Evolutionary conservation across 2,888 invertebrate genomes (phyloP), one percentile per base, ranked within the genome.

Genomic region (Corythucha ciliata): DNA sequence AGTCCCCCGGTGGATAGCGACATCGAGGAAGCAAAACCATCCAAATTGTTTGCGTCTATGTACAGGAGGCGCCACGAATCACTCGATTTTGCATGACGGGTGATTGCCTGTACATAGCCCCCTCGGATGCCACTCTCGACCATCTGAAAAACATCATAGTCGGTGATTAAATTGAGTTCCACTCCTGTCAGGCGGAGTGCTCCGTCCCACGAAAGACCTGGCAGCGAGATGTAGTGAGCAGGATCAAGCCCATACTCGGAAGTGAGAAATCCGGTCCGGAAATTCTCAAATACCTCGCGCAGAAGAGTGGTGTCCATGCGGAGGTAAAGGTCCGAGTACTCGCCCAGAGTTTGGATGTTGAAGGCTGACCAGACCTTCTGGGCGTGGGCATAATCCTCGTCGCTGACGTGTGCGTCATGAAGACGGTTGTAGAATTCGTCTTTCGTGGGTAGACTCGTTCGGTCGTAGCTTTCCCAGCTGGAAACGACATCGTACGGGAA

Each of bases 281-380:
- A 68, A 52, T 66, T 63, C 56, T 68, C 67, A 56, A 67, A 66
- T 4, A 68, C 57, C 52, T 68, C 67, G 3, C 63, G 61, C 29
- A 66, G 52, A 2, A 67, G 55, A 14, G 67, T 50, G 4, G 68
- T 61, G 55, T 69, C 67, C 1, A 62, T 63, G 58, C 64, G 65
- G 26, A 68, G 33, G 53, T 67, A 67, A 3, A 66, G 26, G 36
- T 66, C 63, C 2, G 61, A 58, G 51, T 68, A 68, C 44, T 66
- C 64, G 0, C 62, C 63, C 18, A 68, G 51, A 24, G 52, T 64
- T 24, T 58, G 33, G 36, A 61, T 61, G 1, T 61, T 41, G 45
- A 69, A 68, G 18, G 24, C 42, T 1, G 53, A 8, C 65, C 66
- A 68, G 0, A 67, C 62, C 5, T 55, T 57, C 39, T 57, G 21